Base-by-base conservation (phyloP, 2,113 vertebrate species). In the Chascanopsetta lugubris region DNA sequence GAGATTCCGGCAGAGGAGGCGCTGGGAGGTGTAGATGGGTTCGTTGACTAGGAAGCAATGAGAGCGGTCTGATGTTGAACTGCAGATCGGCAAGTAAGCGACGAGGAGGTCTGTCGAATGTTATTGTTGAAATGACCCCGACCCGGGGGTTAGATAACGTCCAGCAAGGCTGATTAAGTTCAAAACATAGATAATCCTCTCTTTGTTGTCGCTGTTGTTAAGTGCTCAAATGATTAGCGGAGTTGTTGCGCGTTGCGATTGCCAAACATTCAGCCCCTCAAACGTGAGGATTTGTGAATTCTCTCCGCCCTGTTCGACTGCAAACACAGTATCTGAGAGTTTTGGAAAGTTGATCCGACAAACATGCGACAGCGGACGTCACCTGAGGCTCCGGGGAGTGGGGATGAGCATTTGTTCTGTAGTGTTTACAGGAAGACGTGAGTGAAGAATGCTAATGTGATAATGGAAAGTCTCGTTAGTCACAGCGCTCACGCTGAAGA, bases 101-200 rank as follows among this genome's bases (percentile, higher is more conserved):
- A 29, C 38, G 45, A 40, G 20, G 27, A 45, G 11, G 8, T 40
- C 17, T 24, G 47, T 42, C 4, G 36, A 15, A 38, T 38, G 15
- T 38, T 38, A 38, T 13, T 15, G 36, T 38, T 15, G 5, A 17
- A 38, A 42, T 42, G 40, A n/a, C 40, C 40, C 18, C 20, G 10
- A 2, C 45, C 11, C 45, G 20, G 1, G 21, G 32, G 32, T 26
- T 48, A 32, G 55, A 61, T 29, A 58, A 58, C 7, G n/a, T 21
- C 20, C 20, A 45, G 18, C 17, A 30, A 61, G 45, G 59, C 47
- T 6, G 13, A 57, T 64, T 77, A 58, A 42, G 21, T 64, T 40
- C 17, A 54, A 56, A 69, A 46, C 43, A 56, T 43, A 75, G 29
- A 38, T 49, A 69, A 75, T 75, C 29, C 53, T 24, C 69, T 43